phyloP scores from a whole-genome alignment of 2,797 vertebrate genomes.

The Sebastiscus albofasciatus region DNA sequence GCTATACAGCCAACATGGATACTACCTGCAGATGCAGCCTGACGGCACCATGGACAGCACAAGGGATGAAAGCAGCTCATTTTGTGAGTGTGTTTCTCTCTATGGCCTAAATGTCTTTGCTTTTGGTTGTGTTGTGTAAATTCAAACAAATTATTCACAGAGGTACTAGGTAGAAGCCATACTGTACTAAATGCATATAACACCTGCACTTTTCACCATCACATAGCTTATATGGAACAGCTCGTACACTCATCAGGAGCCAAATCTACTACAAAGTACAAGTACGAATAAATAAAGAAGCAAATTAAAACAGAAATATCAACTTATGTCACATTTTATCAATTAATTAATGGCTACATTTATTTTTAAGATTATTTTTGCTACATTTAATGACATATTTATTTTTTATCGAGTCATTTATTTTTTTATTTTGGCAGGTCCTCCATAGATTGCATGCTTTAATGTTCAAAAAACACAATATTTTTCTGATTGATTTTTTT shows the following conservation, averaged over 20 bases:
- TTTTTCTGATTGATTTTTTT: too few species aligned
- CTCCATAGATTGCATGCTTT: too few species aligned
- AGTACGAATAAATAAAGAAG: too few species aligned
- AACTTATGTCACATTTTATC: too few species aligned
- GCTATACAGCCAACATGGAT: conserved; percentile 96
- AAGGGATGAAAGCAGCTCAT: conserved; percentile 94
- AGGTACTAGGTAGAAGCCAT: background rate
- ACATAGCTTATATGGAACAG: background rate
- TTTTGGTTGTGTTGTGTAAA: background rate
- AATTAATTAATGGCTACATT: too few species aligned
- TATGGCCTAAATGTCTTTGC: background rate
- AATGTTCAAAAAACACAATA: too few species aligned
- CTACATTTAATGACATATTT: too few species aligned
- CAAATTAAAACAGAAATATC: too few species aligned
- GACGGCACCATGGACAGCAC: conserved; percentile 98
- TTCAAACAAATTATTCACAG: conserved; percentile 28
- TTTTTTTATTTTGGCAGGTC: too few species aligned
- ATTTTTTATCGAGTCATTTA: too few species aligned
- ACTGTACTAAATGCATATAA: background rate
- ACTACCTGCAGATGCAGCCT: conserved; percentile 97
- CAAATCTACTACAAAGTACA: background rate
- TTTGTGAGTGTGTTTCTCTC: conserved; percentile 72
- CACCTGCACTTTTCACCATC: background rate
- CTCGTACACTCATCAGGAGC: background rate
- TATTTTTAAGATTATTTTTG: too few species aligned